These are phyloP conservation scores for Pagrus major DNA, from an alignment of 2,113 vertebrate species.

Conservation along the genomic window DNA sequence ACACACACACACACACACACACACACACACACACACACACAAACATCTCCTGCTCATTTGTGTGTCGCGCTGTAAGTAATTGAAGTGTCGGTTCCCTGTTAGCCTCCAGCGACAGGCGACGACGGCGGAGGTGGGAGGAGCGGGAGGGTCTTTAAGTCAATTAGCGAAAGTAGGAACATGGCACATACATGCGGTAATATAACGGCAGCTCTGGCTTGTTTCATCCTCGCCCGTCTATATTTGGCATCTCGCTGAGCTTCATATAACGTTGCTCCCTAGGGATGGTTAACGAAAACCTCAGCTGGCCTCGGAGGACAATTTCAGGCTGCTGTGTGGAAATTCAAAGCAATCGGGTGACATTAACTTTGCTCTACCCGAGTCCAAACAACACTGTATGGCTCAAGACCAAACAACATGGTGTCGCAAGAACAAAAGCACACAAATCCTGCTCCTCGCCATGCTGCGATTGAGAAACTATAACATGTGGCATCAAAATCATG, in stretches of 20 bases:
- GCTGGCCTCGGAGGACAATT: not conserved
- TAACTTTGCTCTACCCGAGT: conserved; percentile 6
- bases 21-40: conserved; percentile 23
- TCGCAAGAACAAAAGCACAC: conserved; percentile 25
- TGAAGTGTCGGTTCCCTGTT: conserved; percentile 63
- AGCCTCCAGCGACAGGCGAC: conserved; percentile 54
- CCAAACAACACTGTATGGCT: too few species aligned
- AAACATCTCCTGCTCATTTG: conserved; percentile 53
- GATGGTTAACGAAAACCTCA: conserved; percentile 38
- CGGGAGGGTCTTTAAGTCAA: conserved; percentile 58
- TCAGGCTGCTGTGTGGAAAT: not conserved
- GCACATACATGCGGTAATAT: conserved; percentile 48
- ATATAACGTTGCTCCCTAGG: conserved; percentile 47
- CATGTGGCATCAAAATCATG: conserved; percentile 18
- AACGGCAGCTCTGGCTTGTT: conserved; percentile 31
- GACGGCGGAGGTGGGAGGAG: conserved; percentile 12
- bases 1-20: too few species aligned
- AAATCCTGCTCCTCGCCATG: not conserved
- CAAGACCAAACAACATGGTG: not conserved
- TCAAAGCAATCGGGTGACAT: not conserved
- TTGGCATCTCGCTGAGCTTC: conserved; percentile 25
- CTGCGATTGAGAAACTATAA: conserved; percentile 5
- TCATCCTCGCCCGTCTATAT: conserved; percentile 12
- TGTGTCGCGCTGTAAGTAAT: conserved; percentile 68
- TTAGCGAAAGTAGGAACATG: conserved; percentile 63